A percentile compares a stretch with the other conserved stretches of the same genome.
These are phyloP conservation scores for Seriola dumerili DNA, from an alignment of 2,113 vertebrate genomes.

Conservation along the genomic window DNA sequence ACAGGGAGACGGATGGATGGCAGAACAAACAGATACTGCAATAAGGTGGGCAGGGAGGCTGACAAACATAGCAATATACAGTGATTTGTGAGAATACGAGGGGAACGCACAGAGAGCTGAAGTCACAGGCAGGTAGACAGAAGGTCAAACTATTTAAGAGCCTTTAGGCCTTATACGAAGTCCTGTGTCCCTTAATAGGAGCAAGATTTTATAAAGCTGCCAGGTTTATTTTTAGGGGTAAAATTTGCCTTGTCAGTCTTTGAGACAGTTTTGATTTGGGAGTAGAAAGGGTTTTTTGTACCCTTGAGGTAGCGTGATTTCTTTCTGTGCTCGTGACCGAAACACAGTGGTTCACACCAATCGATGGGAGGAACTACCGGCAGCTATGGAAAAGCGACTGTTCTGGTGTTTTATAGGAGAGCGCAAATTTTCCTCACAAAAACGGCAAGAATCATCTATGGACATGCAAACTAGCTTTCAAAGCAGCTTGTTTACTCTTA, in stretches of 20 bases:
- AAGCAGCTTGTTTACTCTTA: no score
- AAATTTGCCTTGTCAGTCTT: slow-evolving; percentile 2
- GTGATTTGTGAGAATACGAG: slow-evolving; percentile 21
- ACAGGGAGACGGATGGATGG: slow-evolving; percentile 40
- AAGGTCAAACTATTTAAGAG: slow-evolving; percentile 12
- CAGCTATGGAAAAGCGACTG: no score
- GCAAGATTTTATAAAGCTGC: not conserved
- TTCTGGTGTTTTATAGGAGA: no score
- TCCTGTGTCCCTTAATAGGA: not conserved
- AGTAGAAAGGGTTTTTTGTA: not conserved
- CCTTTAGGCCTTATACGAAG: not conserved
- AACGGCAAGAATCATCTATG: no score
- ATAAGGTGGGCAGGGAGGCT: slow-evolving; percentile 12
- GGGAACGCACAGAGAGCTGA: not conserved
- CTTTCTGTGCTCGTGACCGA: no score
- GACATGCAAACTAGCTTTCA: no score
- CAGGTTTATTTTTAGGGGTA: not conserved
- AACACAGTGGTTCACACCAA: no score
- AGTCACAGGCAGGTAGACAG: not conserved
- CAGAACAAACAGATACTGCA: slow-evolving; percentile 34
- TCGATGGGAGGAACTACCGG: no score
- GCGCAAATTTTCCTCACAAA: no score
- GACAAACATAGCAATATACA: slow-evolving; percentile 21
- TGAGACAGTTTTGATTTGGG: not conserved
- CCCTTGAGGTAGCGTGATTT: no score